Base-by-base conservation (phyloP, 1,140 invertebrate species). In the Apis laboriosa region DNA sequence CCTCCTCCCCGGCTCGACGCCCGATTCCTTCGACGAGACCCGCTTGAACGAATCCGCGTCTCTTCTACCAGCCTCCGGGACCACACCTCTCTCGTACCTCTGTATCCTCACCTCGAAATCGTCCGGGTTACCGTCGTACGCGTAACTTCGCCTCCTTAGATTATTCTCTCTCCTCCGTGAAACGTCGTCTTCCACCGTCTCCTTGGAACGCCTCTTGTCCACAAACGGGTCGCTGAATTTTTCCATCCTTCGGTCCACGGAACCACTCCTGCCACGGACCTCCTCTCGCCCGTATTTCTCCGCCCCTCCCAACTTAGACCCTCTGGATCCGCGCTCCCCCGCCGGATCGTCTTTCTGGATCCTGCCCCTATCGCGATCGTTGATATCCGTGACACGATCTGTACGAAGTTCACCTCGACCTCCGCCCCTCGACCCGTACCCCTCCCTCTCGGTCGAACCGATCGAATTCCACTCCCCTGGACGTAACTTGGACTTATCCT, bases 31-130 rank as follows among this genome's bases (percentile, higher is more conserved):
- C 55, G 66, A 63, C 17, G 68, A 13, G 13, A 58, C 61, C 24
- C 77, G 58, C 55, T 43, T 86, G 1, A 61, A 13, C 0, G 77
- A 79, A 12, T 88, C 86, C 1, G 68, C 55, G 53, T 91, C 88
- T 13, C 77, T 79, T 51, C 85, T 86, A 1, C 34, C 34, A 34
- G 83, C 84, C 21, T 88, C 87, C 0, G 61, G 12, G 1, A 84
- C 34, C 43, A 12, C 43, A 11, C 80, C 77, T n/a, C 90, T 83
- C 2, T 92, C 90, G 70, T 88, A 92, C 43, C 85, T 91, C 21
- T 88, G 83, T 77, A 91, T 89, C 15, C 87, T 72, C 7, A 90
- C 86, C 15, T 92, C 88, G 21, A 89, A 89, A 13, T 91, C 80
- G 9, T 91, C 89, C 7, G 86, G 88, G 11, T 84, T 86, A 0